phyloP scores from a whole-genome alignment of 2,888 invertebrate species.

The Euproctis similis region DNA sequence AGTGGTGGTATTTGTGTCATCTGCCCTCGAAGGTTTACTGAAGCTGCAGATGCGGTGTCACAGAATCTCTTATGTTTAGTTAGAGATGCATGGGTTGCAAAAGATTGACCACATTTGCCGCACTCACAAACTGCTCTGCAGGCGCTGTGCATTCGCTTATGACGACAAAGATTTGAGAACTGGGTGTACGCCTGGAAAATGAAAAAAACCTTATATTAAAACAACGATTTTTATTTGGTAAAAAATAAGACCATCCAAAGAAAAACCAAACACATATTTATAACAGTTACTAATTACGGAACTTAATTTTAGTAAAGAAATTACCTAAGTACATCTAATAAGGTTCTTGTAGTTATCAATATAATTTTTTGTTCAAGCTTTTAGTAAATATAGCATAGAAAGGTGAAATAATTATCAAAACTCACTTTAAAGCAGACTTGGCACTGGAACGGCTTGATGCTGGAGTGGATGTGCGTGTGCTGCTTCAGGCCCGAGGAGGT shows the following conservation, averaged over 20 bases:
- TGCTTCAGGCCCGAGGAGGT: slow-evolving; percentile 98
- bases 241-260: no score
- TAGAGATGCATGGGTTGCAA: slow-evolving; percentile 92
- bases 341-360: no score
- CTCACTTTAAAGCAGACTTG: slow-evolving; percentile 94
- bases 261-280: no score
- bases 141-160: slow-evolving; percentile 98
- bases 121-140: slow-evolving; percentile 96
- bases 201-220: no score
- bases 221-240: no score
- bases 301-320: no score
- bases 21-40: slow-evolving; percentile 63
- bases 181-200: slow-evolving; percentile 93
- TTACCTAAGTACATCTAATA: no score
- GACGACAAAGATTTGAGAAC: slow-evolving; percentile 99
- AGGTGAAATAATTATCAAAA: slow-evolving; percentile 1
- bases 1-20: slow-evolving; percentile 57
- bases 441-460: slow-evolving; percentile 97
- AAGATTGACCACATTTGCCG: slow-evolving; percentile 94
- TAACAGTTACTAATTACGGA: no score
- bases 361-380: no score
- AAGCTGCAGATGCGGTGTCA: slow-evolving; percentile 82
- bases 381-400: not conserved
- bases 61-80: slow-evolving; percentile 98
- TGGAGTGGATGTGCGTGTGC: slow-evolving; percentile 99